Evolutionary conservation across 1,140 invertebrate species (phyloP).

Genomic region (Adelges cooleyi): DNA sequence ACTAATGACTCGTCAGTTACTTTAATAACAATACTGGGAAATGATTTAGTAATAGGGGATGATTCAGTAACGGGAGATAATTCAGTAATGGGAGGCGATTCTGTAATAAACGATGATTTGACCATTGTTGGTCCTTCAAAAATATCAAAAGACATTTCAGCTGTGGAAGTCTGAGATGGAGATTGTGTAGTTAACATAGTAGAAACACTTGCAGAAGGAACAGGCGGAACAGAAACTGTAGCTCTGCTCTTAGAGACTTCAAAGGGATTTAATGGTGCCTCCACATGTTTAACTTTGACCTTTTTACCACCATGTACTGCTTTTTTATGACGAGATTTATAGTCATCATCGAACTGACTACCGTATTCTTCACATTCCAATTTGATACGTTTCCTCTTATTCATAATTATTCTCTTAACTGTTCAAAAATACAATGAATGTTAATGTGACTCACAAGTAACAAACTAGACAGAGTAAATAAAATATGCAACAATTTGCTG

Average conservation of each 20-base stretch:
- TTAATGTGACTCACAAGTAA: slow-evolving; percentile 7
- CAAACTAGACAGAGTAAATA: not conserved
- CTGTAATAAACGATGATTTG: too few species aligned
- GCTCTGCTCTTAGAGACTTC: not conserved
- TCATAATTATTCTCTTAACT: slow-evolving; percentile 11
- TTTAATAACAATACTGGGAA: not conserved
- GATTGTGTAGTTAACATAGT: not conserved
- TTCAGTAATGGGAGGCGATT: not conserved
- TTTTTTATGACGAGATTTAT: too few species aligned
- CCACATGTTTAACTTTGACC: too few species aligned
- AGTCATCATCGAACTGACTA: too few species aligned
- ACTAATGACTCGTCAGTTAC: slow-evolving; percentile 1
- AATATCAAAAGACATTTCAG: not conserved
- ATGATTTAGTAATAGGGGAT: not conserved
- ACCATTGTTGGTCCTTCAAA: not conserved
- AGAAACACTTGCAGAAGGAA: not conserved
- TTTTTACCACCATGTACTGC: too few species aligned
- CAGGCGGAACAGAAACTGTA: not conserved
- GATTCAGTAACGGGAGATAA: not conserved
- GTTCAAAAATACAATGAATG: slow-evolving; percentile 7
- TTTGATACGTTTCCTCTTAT: not conserved
- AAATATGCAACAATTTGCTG: not conserved
- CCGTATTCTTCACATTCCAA: too few species aligned
- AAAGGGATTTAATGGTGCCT: too few species aligned
- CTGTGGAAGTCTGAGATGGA: slow-evolving; percentile 2